Conservation (phyloP, 2,888 invertebrate genomes). For the Toxonevra muliebris region DNA sequence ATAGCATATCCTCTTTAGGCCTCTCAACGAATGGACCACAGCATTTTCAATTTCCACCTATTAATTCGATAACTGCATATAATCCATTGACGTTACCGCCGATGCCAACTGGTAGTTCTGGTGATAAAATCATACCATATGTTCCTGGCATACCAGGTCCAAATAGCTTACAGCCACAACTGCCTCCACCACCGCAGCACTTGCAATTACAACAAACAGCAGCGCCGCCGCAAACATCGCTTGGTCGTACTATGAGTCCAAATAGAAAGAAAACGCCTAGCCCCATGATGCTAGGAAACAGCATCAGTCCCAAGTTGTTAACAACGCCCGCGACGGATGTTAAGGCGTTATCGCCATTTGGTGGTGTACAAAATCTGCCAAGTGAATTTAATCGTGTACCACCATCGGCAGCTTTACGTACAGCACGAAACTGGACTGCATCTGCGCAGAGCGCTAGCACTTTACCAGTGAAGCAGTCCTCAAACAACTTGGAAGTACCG, state of each 20-base stretch:
- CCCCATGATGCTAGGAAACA: constrained; percentile 44
- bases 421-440: constrained; percentile 49
- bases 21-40: constrained; percentile 62
- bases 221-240: constrained; percentile 7
- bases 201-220: constrained; percentile 41
- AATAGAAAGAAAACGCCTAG: constrained; percentile 57
- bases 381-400: constrained; percentile 59
- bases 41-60: constrained; percentile 74
- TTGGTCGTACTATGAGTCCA: constrained; percentile 52
- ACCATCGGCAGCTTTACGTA: constrained; percentile 55
- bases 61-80: constrained; percentile 75
- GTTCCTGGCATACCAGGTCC: constrained; percentile 91
- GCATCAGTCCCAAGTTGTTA: constrained; percentile 21
- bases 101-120: constrained; percentile 54
- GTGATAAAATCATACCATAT: constrained; percentile 82
- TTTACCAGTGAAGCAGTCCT: constrained; percentile 4
- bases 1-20: constrained; percentile 68
- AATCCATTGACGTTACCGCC: constrained; percentile 75
- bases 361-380: constrained; percentile 58
- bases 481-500: constrained; percentile 35
- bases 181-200: constrained; percentile 62
- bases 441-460: constrained; percentile 16
- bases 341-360: constrained; percentile 55
- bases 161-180: constrained; percentile 67
- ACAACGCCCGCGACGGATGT: constrained; percentile 38